Evolutionary conservation across 2,888 invertebrate species (phyloP), one percentile per base, ranked within the genome.

Genomic region (Arrhopalites spinosus): DNA sequence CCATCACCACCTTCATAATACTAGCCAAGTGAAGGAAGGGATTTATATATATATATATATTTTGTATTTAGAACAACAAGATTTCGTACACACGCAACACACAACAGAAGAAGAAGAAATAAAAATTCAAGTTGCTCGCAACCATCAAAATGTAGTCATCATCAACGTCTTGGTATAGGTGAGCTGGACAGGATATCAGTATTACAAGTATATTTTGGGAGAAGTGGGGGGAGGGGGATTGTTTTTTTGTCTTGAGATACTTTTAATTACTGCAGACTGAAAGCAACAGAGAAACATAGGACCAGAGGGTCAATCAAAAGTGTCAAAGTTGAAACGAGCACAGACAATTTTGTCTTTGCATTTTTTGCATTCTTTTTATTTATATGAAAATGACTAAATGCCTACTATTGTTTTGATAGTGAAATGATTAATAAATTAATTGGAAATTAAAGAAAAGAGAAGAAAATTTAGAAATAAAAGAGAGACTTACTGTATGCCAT

Each of bases 401-500:
- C 3, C 23, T 8, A 20, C 53, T 56, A 56, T 1, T 47, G n/a
- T 7, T 47, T 1, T 47, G 47, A n/a, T 47, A 47, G 2, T 17
- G n/a, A 7, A 47, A 56, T 20, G 53, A n/a, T n/a, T 8, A 20
- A 20, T 8, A 56, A 20, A 56, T 2, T 25, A 25, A 27, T 59
- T 8, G 11, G 25, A 7, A 59, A 25, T 59, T 25, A 27, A 25
- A 59, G 25, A 20, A 59, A 20, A 29, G 53, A 13, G 25, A 25
- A 50, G 15, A 68, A 13, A 50, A 59, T 20, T 5, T 59, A 59
- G 23, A 20, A 17, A 43, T 23, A 64, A 36, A 59, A 59, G 47
- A 36, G 61, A 36, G 53, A 80, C 82, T 82, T 81, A 82, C 82
- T 82, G 81, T 66, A 82, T 81, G 61, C 81, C 81, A 64, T 81